Evolutionary conservation across 92 coral and sea anemone genomes (phyloP).

Genomic region (Phenganax subtilis): DNA sequence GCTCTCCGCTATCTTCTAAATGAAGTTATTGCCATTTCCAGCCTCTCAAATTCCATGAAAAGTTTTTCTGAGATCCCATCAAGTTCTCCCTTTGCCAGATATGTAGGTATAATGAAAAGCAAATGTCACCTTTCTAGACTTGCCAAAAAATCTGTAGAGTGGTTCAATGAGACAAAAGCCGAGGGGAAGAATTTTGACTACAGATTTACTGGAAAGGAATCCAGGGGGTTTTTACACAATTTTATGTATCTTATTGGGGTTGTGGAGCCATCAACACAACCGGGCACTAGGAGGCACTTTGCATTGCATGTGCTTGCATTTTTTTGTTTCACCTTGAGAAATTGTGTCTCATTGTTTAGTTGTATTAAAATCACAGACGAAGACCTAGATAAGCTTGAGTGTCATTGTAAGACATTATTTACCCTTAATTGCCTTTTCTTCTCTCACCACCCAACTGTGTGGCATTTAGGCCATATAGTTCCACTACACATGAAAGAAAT

Average conservation of each 20-base stretch:
- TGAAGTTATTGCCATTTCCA: not conserved
- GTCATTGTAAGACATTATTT: too few species aligned
- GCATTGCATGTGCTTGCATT: not conserved
- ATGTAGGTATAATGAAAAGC: not conserved
- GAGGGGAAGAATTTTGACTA: not conserved
- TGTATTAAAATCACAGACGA: conserved; percentile 44
- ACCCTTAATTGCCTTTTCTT: too few species aligned
- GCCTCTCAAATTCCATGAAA: too few species aligned
- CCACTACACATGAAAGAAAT: too few species aligned
- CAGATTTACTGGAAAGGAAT: not conserved
- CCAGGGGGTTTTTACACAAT: too few species aligned
- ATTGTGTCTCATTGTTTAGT: conserved; percentile 28
- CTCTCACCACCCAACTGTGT: too few species aligned
- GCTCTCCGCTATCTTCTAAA: not conserved
- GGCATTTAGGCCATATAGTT: too few species aligned
- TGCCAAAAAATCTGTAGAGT: not conserved
- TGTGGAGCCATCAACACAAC: too few species aligned
- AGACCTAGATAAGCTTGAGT: too few species aligned
- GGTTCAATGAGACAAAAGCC: not conserved
- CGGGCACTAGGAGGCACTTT: not conserved
- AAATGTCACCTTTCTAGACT: not conserved
- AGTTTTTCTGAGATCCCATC: too few species aligned
- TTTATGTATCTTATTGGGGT: too few species aligned
- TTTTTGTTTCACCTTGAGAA: not conserved
- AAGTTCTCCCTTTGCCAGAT: too few species aligned